A percentile compares a stretch with the other conserved stretches of the same genome.
Conservation (phyloP, 2,888 invertebrate species). For the Ischnus inquisitorius region DNA sequence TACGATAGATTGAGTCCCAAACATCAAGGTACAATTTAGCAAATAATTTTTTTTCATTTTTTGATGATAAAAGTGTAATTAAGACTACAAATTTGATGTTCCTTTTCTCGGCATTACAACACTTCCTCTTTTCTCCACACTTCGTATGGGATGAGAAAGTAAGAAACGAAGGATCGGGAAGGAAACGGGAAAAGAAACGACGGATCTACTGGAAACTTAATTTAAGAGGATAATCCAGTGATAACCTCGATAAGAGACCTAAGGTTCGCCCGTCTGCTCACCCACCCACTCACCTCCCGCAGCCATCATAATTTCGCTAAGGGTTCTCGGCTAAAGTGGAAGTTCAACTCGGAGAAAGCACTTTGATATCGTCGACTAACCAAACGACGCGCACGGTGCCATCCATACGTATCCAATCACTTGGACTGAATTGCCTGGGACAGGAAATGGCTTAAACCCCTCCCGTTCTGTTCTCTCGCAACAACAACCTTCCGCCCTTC, state of each 20-base stretch:
- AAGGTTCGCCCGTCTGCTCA: no score
- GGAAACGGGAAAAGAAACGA: not conserved
- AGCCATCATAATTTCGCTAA: slow-evolving; percentile 17
- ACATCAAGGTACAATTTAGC: no score
- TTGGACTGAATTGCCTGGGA: slow-evolving; percentile 79
- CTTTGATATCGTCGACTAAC: slow-evolving; percentile 67
- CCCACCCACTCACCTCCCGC: no score
- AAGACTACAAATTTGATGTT: no score
- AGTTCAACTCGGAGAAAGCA: slow-evolving; percentile 36
- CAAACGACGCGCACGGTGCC: slow-evolving; percentile 35
- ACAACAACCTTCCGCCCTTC: slow-evolving; percentile 29
- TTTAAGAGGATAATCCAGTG: slow-evolving; percentile 12
- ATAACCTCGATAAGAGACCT: slow-evolving; percentile 19
- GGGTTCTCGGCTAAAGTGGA: slow-evolving; percentile 1
- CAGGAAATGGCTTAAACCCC: slow-evolving; percentile 78
- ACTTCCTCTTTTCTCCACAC: no score
- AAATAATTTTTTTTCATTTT: no score
- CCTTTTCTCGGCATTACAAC: no score
- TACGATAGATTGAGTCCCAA: no score
- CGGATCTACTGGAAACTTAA: not conserved
- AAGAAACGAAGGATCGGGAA: not conserved
- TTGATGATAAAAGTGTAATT: no score
- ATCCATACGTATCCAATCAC: slow-evolving; percentile 80
- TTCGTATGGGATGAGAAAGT: no score
- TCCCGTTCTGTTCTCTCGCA: slow-evolving; percentile 26